A percentile compares a stretch with the other conserved stretches of the same genome.
Conservation (phyloP, 2,113 vertebrate species). For the Todiramphus chloris region DNA sequence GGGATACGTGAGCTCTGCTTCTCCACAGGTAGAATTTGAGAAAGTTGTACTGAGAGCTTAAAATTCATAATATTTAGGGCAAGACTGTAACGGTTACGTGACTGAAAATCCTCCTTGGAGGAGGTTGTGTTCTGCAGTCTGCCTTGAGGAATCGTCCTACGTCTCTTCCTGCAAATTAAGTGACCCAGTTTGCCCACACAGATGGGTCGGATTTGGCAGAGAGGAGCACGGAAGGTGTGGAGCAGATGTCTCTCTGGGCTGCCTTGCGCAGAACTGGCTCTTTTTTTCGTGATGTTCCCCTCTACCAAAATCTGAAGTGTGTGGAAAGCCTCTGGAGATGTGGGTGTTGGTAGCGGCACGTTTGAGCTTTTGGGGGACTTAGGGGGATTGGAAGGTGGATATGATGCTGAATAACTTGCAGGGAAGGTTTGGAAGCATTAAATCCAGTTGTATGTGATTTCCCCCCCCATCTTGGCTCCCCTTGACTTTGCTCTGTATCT, state of each 20-base stretch:
- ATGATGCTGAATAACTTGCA: not conserved
- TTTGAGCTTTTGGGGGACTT: not conserved
- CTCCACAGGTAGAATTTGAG: not conserved
- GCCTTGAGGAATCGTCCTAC: not conserved
- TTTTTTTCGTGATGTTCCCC: not conserved
- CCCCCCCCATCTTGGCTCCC: not conserved
- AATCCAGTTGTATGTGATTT: not conserved
- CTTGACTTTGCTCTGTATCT: not conserved
- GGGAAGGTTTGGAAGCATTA: not conserved
- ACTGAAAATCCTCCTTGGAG: not conserved
- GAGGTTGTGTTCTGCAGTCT: not conserved
- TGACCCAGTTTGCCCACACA: constrained; percentile 30
- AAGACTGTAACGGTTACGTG: not conserved
- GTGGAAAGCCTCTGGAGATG: not conserved
- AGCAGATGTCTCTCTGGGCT: not conserved
- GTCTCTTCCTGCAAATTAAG: not conserved
- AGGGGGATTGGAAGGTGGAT: not conserved
- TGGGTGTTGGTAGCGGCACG: not conserved
- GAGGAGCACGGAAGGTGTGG: not conserved
- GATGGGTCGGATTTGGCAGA: constrained; percentile 18
- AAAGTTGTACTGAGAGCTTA: not conserved
- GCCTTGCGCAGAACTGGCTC: not conserved
- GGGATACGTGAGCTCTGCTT: not conserved
- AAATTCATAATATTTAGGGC: not conserved
- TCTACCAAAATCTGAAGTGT: not conserved